Evolutionary conservation across 1,140 invertebrate genomes (phyloP).

Genomic region (Pogonus chalceus): DNA sequence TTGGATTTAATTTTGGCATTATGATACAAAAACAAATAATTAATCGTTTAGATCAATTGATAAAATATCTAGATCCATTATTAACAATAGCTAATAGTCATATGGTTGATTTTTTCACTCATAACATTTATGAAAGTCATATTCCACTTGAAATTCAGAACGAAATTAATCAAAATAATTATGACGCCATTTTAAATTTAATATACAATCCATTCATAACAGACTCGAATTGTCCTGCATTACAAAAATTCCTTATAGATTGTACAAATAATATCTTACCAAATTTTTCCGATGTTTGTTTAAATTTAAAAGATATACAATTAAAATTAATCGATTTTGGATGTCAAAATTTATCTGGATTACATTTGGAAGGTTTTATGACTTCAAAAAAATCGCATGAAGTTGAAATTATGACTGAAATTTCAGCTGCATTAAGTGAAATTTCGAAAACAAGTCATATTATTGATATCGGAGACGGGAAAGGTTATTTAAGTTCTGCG

Average conservation of each 20-base stretch:
- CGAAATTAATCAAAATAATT: slow-evolving; percentile 39
- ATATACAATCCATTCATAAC: slow-evolving; percentile 14
- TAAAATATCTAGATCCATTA: slow-evolving; percentile 46
- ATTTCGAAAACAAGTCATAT: slow-evolving; percentile 39
- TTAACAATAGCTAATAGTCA: slow-evolving; percentile 61
- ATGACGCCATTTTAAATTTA: slow-evolving; percentile 35
- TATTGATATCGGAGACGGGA: slow-evolving; percentile 78
- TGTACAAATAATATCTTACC: slow-evolving; percentile 23
- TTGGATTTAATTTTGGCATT: no score
- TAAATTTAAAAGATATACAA: slow-evolving; percentile 32
- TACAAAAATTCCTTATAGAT: background rate
- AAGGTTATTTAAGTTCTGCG: slow-evolving; percentile 70
- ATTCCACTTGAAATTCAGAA: slow-evolving; percentile 43
- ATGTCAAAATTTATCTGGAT: slow-evolving; percentile 16
- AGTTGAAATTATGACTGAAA: slow-evolving; percentile 47
- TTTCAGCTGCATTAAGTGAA: slow-evolving; percentile 27
- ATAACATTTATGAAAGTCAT: slow-evolving; percentile 52
- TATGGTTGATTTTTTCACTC: slow-evolving; percentile 68
- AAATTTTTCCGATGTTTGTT: slow-evolving; percentile 34
- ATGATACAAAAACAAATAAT: slow-evolving; percentile 16
- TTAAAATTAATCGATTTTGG: slow-evolving; percentile 33
- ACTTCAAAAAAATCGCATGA: slow-evolving; percentile 74
- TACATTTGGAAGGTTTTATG: slow-evolving; percentile 54
- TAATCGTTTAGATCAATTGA: slow-evolving; percentile 41
- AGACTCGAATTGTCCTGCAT: background rate